Conservation (phyloP, 2,888 invertebrate species). For the Venustoraphidia nigricollis region DNA sequence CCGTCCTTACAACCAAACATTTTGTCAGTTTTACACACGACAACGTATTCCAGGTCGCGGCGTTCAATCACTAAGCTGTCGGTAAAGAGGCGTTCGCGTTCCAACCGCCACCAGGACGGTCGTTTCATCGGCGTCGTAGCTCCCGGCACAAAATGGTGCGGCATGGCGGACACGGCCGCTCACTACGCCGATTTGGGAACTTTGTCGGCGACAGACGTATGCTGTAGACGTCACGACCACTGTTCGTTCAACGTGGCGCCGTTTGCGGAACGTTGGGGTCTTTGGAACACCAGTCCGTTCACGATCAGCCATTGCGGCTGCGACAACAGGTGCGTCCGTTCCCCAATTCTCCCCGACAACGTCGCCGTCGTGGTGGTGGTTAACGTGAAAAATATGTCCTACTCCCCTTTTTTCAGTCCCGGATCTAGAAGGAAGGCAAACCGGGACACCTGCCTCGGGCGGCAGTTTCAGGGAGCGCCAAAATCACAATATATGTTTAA, state of each 20-base stretch:
- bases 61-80: too few relatives aligned
- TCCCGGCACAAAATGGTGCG: constrained; percentile 65
- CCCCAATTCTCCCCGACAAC: background rate
- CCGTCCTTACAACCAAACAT: too few relatives aligned
- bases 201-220: constrained; percentile 42
- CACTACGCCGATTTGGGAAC: constrained; percentile 45
- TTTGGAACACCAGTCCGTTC: constrained; percentile 54
- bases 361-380: background rate
- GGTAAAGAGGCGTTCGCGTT: too few relatives aligned
- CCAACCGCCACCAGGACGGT: too few relatives aligned
- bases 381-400: constrained; percentile 1
- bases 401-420: too few relatives aligned
- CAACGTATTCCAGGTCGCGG: too few relatives aligned
- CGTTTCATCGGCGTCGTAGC: constrained; percentile 19
- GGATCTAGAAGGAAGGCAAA: too few relatives aligned
- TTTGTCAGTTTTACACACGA: too few relatives aligned
- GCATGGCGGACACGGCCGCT: constrained; percentile 39
- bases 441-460: too few relatives aligned
- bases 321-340: constrained; percentile 51
- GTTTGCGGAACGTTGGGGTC: constrained; percentile 41
- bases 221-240: constrained; percentile 60
- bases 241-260: constrained; percentile 46
- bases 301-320: constrained; percentile 63
- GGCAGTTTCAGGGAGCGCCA: too few relatives aligned
- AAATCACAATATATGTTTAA: too few relatives aligned